These are phyloP conservation scores for Electrona antarctica DNA, from an alignment of 2,113 vertebrate species.

Conservation along the genomic window DNA sequence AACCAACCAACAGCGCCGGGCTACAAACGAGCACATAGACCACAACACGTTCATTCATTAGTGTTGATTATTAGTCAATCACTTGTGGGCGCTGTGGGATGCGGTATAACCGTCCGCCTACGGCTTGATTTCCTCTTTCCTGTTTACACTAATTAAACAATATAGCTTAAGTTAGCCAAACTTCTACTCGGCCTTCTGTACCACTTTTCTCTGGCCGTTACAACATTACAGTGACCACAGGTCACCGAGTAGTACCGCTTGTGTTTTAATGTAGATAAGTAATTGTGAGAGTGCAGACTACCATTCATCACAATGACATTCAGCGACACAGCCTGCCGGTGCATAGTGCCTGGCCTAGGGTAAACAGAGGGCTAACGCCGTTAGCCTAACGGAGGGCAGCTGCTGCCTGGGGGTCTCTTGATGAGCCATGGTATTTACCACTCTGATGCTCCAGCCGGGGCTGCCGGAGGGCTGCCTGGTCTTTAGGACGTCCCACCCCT, in stretches of 20 bases:
- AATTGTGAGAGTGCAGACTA: constrained; percentile 17
- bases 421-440: constrained; percentile 94
- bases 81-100: neutral
- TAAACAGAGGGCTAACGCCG: constrained; percentile 50
- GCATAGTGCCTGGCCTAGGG: constrained; percentile 34
- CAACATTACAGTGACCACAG: constrained; percentile 4
- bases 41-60: neutral
- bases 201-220: constrained; percentile 1
- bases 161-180: constrained; percentile 21
- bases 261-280: constrained; percentile 9
- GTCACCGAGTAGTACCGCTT: constrained; percentile 9
- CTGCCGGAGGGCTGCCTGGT: constrained; percentile 93
- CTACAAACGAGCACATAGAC: constrained; percentile 17
- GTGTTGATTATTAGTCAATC: neutral
- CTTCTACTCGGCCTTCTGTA: neutral
- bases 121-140: neutral
- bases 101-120: neutral
- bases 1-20: neutral
- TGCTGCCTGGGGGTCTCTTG: constrained; percentile 54
- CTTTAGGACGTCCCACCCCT: constrained; percentile 96
- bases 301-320: constrained; percentile 45
- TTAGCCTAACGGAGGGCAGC: constrained; percentile 56
- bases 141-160: neutral
- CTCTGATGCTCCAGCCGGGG: constrained; percentile 98
- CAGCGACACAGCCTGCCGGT: constrained; percentile 43